These are phyloP conservation scores for Venustaconcha ellipsiformis DNA, from an alignment of 1,140 invertebrate genomes.

Conservation along the genomic window DNA sequence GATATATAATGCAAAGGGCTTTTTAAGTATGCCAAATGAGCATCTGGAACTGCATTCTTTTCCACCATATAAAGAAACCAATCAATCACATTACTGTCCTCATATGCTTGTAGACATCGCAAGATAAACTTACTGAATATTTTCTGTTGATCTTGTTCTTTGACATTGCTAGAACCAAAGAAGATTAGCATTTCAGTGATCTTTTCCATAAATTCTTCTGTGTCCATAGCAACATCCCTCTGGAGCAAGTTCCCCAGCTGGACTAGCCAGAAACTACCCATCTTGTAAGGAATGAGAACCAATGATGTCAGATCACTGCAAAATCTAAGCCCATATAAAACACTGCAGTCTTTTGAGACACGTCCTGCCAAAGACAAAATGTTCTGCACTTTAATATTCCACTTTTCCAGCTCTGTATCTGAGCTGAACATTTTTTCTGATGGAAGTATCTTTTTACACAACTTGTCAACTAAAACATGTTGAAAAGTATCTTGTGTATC, in stretches of 20 bases:
- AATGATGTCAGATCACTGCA: background rate
- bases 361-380: constrained; percentile 1
- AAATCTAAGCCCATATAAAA: constrained; percentile 7
- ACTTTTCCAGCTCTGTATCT: background rate
- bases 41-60: too few relatives aligned
- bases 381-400: background rate
- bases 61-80: too few relatives aligned
- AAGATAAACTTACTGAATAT: background rate
- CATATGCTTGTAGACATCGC: constrained; percentile 1
- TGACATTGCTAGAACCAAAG: too few relatives aligned
- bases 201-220: background rate
- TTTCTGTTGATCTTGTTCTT: too few relatives aligned
- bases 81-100: background rate
- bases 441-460: constrained; percentile 11
- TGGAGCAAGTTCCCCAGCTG: background rate
- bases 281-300: background rate
- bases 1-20: too few relatives aligned
- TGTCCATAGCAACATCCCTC: background rate
- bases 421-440: background rate
- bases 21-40: too few relatives aligned
- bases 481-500: background rate
- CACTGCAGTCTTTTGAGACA: background rate
- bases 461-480: background rate
- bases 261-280: background rate
- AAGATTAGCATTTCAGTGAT: background rate